Conservation (phyloP, 1,140 invertebrate genomes). For the Cherax quadricarinatus region DNA sequence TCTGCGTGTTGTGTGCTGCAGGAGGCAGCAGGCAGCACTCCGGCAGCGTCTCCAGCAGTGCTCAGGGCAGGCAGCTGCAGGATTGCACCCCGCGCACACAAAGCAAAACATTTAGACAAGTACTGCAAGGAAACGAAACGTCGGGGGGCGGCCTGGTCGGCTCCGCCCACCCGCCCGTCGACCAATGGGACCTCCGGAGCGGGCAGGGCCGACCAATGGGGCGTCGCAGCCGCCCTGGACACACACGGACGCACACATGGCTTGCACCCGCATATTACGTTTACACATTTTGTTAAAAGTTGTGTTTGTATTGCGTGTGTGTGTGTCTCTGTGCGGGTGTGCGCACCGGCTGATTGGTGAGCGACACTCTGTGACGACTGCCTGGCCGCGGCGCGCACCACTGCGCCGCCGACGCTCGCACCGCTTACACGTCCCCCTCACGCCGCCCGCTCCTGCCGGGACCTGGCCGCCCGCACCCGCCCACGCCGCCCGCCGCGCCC, state of each 20-base stretch:
- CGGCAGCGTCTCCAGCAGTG: conserved; percentile 36
- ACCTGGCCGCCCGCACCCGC: conserved; percentile 50
- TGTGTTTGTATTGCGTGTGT: conserved; percentile 74
- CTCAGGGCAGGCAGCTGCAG: conserved; percentile 54
- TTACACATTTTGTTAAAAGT: conserved; percentile 74
- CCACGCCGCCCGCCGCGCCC: conserved; percentile 62
- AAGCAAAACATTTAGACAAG: conserved; percentile 73
- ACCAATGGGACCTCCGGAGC: conserved; percentile 64
- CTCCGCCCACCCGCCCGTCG: conserved; percentile 55
- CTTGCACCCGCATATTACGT: conserved; percentile 73
- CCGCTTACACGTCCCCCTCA: conserved; percentile 63
- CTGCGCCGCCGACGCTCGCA: conserved; percentile 72
- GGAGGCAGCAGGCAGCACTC: not conserved
- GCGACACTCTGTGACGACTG: conserved; percentile 67
- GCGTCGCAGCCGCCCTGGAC: conserved; percentile 67
- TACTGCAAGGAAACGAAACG: conserved; percentile 72
- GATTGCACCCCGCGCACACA: conserved; percentile 70
- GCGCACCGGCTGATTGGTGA: conserved; percentile 70
- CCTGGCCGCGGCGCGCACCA: conserved; percentile 69
- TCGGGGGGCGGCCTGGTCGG: conserved; percentile 60
- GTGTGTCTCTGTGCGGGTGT: conserved; percentile 73
- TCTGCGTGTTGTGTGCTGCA: not conserved
- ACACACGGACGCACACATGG: conserved; percentile 73
- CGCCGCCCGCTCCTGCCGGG: conserved; percentile 45
- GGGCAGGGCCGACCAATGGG: conserved; percentile 64